Conservation (phyloP, 2,113 vertebrate genomes). For the Tetraodon nigroviridis region DNA sequence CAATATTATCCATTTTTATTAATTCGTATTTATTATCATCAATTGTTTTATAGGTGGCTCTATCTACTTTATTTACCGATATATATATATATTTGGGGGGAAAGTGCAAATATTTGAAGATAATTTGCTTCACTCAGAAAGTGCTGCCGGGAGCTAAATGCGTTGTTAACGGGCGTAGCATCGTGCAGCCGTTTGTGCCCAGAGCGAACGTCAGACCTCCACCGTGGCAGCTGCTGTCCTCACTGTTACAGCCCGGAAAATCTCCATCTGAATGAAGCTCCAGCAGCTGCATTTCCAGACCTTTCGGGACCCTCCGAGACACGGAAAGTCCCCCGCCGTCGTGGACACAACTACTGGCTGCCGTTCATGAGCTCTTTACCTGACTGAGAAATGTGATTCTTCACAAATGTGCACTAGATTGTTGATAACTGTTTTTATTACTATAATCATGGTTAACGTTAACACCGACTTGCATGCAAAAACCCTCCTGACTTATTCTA, state of each 20-base stretch:
- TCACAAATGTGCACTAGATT: constrained; percentile 44
- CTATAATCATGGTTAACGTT: constrained; percentile 33
- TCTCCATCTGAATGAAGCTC: too few species aligned
- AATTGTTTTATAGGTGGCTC: too few species aligned
- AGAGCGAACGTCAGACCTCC: background rate
- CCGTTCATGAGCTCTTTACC: constrained; percentile 37
- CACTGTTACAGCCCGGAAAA: background rate
- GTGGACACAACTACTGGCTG: constrained; percentile 53
- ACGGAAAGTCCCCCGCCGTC: constrained; percentile 10
- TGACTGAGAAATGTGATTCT: constrained; percentile 46
- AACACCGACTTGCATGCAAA: constrained; percentile 54
- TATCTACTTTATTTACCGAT: too few species aligned
- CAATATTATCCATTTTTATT: too few species aligned
- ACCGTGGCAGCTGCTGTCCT: background rate
- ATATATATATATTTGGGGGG: too few species aligned
- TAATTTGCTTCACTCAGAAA: too few species aligned
- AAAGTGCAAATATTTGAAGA: too few species aligned
- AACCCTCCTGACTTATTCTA: constrained; percentile 25
- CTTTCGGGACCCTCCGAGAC: background rate
- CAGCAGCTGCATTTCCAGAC: background rate
- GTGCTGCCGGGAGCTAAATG: too few species aligned
- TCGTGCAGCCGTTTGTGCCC: background rate
- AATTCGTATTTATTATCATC: too few species aligned
- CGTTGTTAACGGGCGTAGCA: too few species aligned
- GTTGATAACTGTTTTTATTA: constrained; percentile 25